Percentiles rank a stretch among this genome's conserved stretches.
These are phyloP conservation scores for Bombus confusus DNA, from an alignment of 1,140 invertebrate genomes.

Conservation along the genomic window DNA sequence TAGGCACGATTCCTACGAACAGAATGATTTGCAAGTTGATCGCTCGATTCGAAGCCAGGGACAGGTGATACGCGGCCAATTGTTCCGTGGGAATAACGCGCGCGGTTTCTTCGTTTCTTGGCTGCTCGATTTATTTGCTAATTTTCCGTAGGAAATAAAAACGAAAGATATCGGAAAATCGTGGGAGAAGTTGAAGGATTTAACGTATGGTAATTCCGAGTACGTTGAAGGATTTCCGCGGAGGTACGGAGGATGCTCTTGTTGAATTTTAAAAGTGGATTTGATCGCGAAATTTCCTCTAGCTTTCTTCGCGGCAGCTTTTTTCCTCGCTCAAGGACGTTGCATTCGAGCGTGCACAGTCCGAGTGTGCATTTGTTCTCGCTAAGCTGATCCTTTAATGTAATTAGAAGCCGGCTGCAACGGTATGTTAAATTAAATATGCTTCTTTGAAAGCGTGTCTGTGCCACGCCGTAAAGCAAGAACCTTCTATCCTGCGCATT, in stretches of 20 bases:
- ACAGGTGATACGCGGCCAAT: neutral
- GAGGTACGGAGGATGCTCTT: neutral
- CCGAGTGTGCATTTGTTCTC: neutral
- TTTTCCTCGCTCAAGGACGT: too few species aligned
- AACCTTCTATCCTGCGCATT: neutral
- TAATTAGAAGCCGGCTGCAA: neutral
- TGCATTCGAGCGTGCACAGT: neutral
- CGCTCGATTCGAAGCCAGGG: neutral
- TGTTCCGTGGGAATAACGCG: neutral
- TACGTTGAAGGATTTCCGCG: neutral
- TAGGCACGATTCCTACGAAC: neutral
- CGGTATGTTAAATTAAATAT: slow-evolving; percentile 9
- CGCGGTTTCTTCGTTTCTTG: neutral
- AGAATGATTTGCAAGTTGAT: slow-evolving; percentile 37
- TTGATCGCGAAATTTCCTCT: neutral
- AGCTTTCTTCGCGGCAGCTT: neutral
- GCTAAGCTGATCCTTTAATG: neutral
- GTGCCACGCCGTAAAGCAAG: neutral
- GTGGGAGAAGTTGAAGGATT: neutral
- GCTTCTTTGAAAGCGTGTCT: neutral
- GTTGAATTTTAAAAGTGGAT: neutral
- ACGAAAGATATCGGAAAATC: neutral
- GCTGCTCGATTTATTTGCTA: neutral
- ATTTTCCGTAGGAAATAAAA: neutral
- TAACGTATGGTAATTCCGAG: neutral